These are phyloP conservation scores for Apostichopus leukothele DNA, from an alignment of 53 echinoderm and acorn worm genomes.

Conservation along the genomic window DNA sequence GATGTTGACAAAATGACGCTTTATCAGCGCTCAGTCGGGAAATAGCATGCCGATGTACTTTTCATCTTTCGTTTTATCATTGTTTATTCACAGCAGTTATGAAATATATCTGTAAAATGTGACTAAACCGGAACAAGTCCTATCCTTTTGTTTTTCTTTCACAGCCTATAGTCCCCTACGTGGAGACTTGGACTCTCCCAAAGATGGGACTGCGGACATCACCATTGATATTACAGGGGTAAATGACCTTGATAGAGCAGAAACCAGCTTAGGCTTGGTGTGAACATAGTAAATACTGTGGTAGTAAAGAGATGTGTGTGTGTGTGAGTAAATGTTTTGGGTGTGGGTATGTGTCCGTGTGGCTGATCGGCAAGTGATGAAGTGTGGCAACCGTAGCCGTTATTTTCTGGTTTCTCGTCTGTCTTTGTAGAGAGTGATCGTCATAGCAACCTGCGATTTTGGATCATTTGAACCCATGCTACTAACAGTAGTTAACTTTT, in stretches of 20 bases:
- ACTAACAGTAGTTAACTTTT: neutral
- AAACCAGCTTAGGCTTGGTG: constrained; percentile 32
- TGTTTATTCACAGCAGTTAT: no score
- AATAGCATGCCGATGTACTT: no score
- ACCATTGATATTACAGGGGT: constrained; percentile 84
- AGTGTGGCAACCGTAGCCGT: constrained; percentile 10
- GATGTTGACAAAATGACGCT: no score
- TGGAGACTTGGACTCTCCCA: constrained; percentile 44
- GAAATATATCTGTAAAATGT: no score
- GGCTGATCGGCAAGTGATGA: neutral
- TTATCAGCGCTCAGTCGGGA: no score
- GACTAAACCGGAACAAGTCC: no score
- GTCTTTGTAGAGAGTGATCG: neutral
- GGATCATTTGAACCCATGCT: neutral
- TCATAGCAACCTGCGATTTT: neutral
- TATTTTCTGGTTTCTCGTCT: neutral
- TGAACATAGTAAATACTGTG: constrained; percentile 5
- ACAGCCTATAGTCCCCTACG: constrained; percentile 46
- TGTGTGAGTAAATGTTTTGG: neutral
- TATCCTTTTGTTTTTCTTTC: neutral
- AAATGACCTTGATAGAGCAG: constrained; percentile 65
- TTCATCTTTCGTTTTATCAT: no score
- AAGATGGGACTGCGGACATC: constrained; percentile 44
- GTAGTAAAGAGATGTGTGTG: constrained; percentile 9
- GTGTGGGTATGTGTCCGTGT: neutral